phyloP scores from a whole-genome alignment of 2,797 vertebrate species.

The Bradypodion ventrale region DNA sequence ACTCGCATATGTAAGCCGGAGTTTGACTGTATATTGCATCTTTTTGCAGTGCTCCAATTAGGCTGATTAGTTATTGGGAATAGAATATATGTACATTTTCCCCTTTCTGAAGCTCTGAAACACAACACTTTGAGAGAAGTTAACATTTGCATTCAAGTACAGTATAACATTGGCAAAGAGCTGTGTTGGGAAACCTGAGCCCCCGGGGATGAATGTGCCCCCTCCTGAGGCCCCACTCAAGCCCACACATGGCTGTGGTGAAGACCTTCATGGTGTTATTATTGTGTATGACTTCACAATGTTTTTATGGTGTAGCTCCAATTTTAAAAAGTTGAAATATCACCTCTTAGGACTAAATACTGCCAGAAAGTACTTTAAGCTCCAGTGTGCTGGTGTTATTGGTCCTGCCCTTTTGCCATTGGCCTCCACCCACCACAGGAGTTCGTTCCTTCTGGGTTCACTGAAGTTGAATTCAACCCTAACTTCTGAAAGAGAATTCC shows the following conservation, averaged over 20 bases:
- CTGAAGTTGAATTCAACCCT: not conserved
- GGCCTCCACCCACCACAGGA: not conserved
- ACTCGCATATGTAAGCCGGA: no score
- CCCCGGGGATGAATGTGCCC: not conserved
- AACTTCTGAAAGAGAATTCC: no score
- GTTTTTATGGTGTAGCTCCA: not conserved
- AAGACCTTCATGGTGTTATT: not conserved
- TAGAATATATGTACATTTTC: not conserved
- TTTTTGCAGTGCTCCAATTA: not conserved
- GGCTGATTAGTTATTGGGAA: not conserved
- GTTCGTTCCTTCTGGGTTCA: not conserved
- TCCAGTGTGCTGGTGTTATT: not conserved
- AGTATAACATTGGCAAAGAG: not conserved
- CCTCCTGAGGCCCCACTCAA: not conserved
- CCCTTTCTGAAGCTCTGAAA: not conserved
- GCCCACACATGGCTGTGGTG: not conserved
- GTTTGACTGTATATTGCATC: not conserved
- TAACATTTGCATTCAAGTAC: not conserved
- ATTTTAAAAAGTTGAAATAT: not conserved
- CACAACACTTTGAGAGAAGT: no score
- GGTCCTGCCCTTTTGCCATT: not conserved
- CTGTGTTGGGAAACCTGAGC: not conserved
- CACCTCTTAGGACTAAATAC: not conserved
- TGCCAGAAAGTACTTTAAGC: not conserved
- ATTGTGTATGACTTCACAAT: not conserved